These are phyloP conservation scores for Mesembrinibis cayennensis DNA, from an alignment of 2,113 vertebrate genomes.

Conservation along the genomic window DNA sequence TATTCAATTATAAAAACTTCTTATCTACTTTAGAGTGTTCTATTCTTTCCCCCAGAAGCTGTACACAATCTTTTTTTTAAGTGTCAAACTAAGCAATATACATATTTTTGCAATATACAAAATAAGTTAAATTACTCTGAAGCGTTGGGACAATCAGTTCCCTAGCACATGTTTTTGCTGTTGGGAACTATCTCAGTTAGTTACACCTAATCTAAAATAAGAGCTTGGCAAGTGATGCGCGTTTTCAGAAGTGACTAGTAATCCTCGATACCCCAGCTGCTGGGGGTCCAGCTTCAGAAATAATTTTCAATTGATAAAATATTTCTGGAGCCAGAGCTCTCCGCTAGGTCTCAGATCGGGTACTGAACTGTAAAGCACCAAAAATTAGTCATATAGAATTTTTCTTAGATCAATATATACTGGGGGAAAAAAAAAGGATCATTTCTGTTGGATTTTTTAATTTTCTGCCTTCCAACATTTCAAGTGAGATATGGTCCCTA, in stretches of 20 bases:
- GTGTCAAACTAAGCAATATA: conserved; percentile 68
- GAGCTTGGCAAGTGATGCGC: conserved; percentile 9
- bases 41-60: conserved; percentile 55
- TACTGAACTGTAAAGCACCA: neutral
- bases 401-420: neutral
- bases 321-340: neutral
- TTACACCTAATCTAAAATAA: conserved; percentile 44
- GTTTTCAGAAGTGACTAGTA: neutral
- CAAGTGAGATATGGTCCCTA: neutral
- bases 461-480: neutral
- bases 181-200: neutral
- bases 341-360: neutral
- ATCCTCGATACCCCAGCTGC: neutral
- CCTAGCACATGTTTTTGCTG: neutral
- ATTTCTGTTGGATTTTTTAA: neutral
- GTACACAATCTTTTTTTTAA: conserved; percentile 57
- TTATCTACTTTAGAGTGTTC: conserved; percentile 48
- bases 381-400: neutral
- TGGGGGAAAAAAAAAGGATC: neutral
- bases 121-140: conserved; percentile 74
- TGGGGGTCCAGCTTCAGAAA: neutral
- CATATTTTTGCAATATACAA: conserved; percentile 69
- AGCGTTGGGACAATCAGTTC: conserved; percentile 22
- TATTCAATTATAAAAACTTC: conserved; percentile 62
- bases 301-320: neutral